Evolutionary conservation across 2,797 vertebrate genomes (phyloP).

Genomic region (Pangasius krempfi): DNA sequence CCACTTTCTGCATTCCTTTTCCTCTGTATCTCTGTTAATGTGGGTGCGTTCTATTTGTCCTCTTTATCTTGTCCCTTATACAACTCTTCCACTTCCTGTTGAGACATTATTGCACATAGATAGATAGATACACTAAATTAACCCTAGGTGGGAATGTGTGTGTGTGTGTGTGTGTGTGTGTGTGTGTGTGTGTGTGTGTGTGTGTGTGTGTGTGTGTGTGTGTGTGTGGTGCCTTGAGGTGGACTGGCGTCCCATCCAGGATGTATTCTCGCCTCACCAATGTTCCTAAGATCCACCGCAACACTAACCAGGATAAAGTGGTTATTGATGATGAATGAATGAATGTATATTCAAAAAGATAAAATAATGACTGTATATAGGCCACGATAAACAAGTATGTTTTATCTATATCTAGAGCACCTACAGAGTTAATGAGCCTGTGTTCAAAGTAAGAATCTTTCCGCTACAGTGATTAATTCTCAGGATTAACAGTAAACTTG

Average conservation of each 20-base stretch:
- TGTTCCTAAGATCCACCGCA: neutral
- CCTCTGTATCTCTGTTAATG: constrained; percentile 44
- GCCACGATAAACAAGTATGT: too few relatives aligned
- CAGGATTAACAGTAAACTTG: neutral
- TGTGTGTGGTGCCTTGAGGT: too few relatives aligned
- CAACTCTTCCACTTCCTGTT: constrained; percentile 45
- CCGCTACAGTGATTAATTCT: neutral
- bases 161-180: too few relatives aligned
- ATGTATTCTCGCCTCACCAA: neutral
- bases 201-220: too few relatives aligned
- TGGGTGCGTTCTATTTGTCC: constrained; percentile 50
- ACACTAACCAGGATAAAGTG: neutral
- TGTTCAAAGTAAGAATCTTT: neutral
- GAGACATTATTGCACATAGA: neutral
- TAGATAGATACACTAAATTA: neutral
- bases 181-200: too few relatives aligned
- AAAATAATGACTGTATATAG: too few relatives aligned
- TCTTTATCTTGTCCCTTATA: constrained; percentile 6
- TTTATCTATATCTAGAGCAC: neutral
- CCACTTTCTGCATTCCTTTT: constrained; percentile 82
- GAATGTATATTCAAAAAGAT: too few relatives aligned
- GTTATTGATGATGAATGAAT: too few relatives aligned
- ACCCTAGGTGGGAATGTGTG: neutral
- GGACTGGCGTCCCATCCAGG: neutral
- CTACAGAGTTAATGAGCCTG: neutral